phyloP scores from a whole-genome alignment of 2,113 vertebrate species.

The Ariopsis seemanni region DNA sequence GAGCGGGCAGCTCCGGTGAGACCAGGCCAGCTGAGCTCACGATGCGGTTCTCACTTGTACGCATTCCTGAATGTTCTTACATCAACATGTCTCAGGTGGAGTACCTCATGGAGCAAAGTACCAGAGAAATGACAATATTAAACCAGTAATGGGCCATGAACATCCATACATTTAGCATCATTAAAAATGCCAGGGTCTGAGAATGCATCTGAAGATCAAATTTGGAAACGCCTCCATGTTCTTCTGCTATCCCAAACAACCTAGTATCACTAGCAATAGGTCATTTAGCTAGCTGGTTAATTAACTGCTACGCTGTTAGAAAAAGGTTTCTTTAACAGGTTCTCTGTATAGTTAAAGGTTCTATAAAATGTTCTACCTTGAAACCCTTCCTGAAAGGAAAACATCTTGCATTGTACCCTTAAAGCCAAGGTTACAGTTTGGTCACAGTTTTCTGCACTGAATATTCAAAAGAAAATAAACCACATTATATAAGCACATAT shows the following conservation, averaged over 20 bases:
- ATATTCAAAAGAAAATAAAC: no score
- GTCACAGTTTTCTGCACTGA: no score
- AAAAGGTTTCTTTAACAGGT: no score
- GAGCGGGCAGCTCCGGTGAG: conserved; percentile 40
- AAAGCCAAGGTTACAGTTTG: no score
- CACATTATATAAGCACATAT: not conserved
- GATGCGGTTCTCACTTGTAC: conserved; percentile 24
- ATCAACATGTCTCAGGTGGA: not conserved
- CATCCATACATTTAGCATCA: not conserved
- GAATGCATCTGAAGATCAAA: not conserved
- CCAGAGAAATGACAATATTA: not conserved
- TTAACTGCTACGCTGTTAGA: no score
- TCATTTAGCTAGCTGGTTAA: not conserved
- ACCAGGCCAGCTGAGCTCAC: conserved; percentile 14
- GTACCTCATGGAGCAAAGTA: not conserved
- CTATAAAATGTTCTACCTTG: no score
- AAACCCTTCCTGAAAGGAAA: no score
- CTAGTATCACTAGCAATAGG: not conserved
- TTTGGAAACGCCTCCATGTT: not conserved
- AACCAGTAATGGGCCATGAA: not conserved
- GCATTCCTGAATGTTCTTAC: conserved; percentile 8
- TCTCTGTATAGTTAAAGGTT: no score
- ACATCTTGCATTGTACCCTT: no score
- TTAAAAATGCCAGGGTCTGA: not conserved
- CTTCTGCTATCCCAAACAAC: not conserved